phyloP scores from a whole-genome alignment of 2,797 vertebrate genomes.

The Trematomus bernacchii region DNA sequence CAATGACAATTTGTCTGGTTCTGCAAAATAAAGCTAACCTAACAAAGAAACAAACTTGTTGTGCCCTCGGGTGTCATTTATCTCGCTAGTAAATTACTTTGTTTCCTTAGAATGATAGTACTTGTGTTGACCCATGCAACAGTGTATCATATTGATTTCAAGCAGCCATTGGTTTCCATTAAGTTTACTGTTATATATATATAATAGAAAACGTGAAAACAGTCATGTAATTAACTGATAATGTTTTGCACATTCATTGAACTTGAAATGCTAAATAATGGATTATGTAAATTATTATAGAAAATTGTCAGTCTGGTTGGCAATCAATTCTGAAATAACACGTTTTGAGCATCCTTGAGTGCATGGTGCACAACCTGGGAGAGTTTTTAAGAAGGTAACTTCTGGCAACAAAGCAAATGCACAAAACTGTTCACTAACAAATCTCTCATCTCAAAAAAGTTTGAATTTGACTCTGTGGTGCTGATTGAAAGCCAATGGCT shows the following conservation, averaged over 20 bases:
- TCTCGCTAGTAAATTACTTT: background rate
- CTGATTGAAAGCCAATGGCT: slow-evolving; percentile 9
- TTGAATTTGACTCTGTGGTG: background rate
- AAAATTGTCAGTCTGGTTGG: background rate
- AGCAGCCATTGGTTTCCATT: background rate
- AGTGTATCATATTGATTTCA: background rate
- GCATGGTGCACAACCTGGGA: background rate
- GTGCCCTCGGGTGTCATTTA: background rate
- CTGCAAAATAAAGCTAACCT: slow-evolving; percentile 42
- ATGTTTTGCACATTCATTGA: background rate
- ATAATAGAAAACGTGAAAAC: background rate
- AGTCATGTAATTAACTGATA: background rate
- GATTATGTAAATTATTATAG: background rate
- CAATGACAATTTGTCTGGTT: slow-evolving; percentile 43
- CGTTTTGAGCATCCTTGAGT: background rate
- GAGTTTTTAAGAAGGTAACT: background rate
- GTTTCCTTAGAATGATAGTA: background rate
- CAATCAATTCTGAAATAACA: background rate
- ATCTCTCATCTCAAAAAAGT: background rate
- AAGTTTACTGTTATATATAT: background rate
- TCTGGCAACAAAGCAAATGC: background rate
- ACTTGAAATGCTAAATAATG: background rate
- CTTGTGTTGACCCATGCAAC: background rate
- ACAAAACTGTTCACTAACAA: background rate
- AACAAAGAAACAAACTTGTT: slow-evolving; percentile 8